Percentiles rank a stretch among this genome's conserved stretches.
These are phyloP conservation scores for Lordiphosa andalusiaca DNA, from an alignment of 2,888 invertebrate genomes.

Conservation along the genomic window DNA sequence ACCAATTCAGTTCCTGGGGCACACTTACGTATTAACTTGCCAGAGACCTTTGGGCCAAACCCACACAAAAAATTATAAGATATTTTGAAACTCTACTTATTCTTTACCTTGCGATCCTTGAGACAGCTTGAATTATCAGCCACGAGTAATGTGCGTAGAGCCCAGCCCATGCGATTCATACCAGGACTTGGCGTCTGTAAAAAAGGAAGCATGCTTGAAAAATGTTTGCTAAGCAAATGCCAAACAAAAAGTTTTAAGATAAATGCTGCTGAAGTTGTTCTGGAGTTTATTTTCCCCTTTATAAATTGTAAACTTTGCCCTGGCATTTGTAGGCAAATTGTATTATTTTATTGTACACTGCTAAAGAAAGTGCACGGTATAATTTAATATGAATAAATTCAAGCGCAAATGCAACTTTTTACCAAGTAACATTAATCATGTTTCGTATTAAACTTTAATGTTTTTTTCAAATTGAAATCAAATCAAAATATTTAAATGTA, in stretches of 20 bases:
- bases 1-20: conserved; percentile 90
- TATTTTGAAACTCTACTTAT: conserved; percentile 33
- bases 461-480: too few relatives aligned
- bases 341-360: too few relatives aligned
- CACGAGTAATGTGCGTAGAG: conserved; percentile 85
- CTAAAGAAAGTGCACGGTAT: too few relatives aligned
- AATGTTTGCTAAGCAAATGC: neutral
- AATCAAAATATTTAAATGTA: too few relatives aligned
- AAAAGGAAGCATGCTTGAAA: neutral
- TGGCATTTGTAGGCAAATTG: neutral
- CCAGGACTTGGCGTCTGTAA: conserved; percentile 84
- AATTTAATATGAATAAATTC: too few relatives aligned
- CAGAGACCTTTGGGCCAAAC: conserved; percentile 80
- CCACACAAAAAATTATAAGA: neutral
- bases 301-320: neutral
- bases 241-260: neutral
- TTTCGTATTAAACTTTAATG: too few relatives aligned
- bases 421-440: too few relatives aligned
- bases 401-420: too few relatives aligned
- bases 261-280: too few relatives aligned
- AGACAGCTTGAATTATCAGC: conserved; percentile 84
- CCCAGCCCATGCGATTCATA: conserved; percentile 86
- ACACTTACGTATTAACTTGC: conserved; percentile 84
- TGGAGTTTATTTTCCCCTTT: too few relatives aligned
- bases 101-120: conserved; percentile 83